phyloP scores from a whole-genome alignment of 2,888 invertebrate species.

The Polyploca ridens region DNA sequence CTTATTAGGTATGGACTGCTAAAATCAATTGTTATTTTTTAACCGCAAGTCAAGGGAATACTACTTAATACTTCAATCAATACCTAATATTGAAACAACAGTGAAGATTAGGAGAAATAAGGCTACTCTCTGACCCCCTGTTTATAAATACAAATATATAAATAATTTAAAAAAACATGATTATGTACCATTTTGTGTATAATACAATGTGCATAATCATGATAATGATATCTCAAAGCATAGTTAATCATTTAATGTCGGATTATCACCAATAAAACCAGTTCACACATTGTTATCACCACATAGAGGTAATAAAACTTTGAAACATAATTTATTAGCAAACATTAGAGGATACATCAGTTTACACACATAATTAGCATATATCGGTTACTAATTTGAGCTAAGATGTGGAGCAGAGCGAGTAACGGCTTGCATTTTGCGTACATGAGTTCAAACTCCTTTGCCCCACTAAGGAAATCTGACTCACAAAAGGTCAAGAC shows the following conservation, averaged over 20 bases:
- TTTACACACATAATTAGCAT: constrained; percentile 45
- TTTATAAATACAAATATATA: no score
- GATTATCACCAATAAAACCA: neutral
- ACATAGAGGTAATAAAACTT: neutral
- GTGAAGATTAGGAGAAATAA: no score
- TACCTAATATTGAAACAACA: no score
- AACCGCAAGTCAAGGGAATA: no score
- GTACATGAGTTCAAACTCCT: constrained; percentile 63
- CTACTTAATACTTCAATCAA: no score
- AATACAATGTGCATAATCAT: neutral
- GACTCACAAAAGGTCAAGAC: constrained; percentile 74
- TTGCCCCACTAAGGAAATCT: constrained; percentile 64
- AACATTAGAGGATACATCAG: constrained; percentile 30
- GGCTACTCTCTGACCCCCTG: no score
- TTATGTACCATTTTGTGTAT: no score
- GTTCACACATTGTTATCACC: neutral
- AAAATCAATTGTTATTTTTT: no score
- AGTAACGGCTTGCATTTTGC: constrained; percentile 34
- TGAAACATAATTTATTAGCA: constrained; percentile 20
- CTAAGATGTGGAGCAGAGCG: constrained; percentile 30
- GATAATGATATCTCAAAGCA: neutral
- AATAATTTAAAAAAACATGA: no score
- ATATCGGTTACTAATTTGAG: constrained; percentile 55
- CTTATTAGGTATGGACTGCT: no score
- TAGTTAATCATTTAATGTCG: neutral